Conservation (phyloP, 2,888 invertebrate species). For the Pristionchus exspectatus region DNA sequence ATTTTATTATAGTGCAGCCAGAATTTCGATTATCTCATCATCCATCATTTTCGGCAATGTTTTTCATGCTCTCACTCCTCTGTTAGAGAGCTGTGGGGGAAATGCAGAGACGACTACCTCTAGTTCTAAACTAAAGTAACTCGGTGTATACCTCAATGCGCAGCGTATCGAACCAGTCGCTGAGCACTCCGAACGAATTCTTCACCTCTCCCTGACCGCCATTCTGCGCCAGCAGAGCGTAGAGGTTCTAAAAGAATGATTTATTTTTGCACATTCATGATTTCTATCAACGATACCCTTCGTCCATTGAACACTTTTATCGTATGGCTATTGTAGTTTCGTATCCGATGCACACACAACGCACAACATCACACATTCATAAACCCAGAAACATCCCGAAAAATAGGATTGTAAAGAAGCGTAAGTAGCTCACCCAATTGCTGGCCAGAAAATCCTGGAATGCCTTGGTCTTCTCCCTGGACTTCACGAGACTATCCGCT, state of each 20-base stretch:
- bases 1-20: not conserved
- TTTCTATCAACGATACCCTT: not conserved
- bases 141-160: not conserved
- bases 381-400: too few relatives aligned
- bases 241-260: not conserved
- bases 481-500: not conserved
- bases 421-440: not conserved
- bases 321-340: not conserved
- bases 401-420: too few relatives aligned
- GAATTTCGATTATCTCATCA: not conserved
- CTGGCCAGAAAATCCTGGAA: constrained; percentile 29
- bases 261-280: too few relatives aligned
- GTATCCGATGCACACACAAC: too few relatives aligned
- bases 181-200: not conserved
- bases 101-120: not conserved
- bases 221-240: not conserved
- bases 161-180: constrained; percentile 18
- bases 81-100: too few relatives aligned
- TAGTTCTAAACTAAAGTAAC: not conserved
- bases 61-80: not conserved
- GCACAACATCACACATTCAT: not conserved
- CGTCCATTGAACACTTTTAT: not conserved
- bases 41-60: not conserved
- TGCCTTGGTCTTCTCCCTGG: not conserved
- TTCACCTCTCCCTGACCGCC: not conserved